Base-by-base conservation (phyloP, 2,113 vertebrate species). In the Pseudopipra pipra region DNA sequence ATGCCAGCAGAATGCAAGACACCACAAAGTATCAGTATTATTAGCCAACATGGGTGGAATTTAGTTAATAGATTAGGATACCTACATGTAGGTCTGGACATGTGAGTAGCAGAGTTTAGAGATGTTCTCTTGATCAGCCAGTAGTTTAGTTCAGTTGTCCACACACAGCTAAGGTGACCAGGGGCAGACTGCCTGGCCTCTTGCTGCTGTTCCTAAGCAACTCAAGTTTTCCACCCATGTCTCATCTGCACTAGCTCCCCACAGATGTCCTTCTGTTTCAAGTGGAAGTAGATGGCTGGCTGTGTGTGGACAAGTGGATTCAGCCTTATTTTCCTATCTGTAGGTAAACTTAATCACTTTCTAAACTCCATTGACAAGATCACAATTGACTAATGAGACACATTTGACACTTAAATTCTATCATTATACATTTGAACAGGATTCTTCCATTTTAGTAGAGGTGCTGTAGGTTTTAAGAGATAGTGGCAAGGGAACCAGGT, bases 161-260 rank as follows among this genome's bases (percentile, higher is more conserved):
- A 54, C 16, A 6, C 0, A 0, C 22, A n/a, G 35, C 33, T 41
- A 56, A 78, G 87, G n/a, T 61, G 71, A 3, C 17, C 12, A 17
- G 17, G 59, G 14, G 4, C 19, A 6, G 43, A 51, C 30, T 88
- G 61, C 25, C 55, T 51, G 61, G 61, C 28, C 85, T 72, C 41
- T 31, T 56, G 49, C 44, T 85, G 11, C 78, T 81, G 12, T 51
- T 90, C 61, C 66, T 43, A 31, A 78, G 37, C 30, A 28, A 74
- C 17, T 22, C 19, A 31, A 25, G 25, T 43, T 61, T 80, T 65
- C 51, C 4, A 3, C 13, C 55, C 2, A 0, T 20, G 14, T 3
- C 2, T 39, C 54, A 46, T 25, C 33, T 41, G 44, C 0, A 0
- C n/a, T 68, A 46, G 65, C 49, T 63, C 51, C 30, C 5, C 13